Evolutionary conservation across 1,140 invertebrate species (phyloP).

Genomic region (Heterodera schachtii): DNA sequence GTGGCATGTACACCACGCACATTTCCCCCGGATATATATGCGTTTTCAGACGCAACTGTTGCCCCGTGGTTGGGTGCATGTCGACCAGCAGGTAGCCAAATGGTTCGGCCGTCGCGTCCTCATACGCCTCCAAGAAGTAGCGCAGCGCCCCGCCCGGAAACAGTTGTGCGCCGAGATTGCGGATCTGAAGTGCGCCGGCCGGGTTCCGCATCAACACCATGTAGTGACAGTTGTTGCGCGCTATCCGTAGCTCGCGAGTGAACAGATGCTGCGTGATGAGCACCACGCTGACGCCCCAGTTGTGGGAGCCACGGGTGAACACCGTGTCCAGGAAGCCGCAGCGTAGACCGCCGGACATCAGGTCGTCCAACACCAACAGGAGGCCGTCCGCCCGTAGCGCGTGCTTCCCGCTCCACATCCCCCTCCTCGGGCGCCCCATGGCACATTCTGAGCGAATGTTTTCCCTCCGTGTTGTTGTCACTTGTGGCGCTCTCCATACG

Average conservation of each 20-base stretch:
- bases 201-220: constrained; percentile 41
- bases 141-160: constrained; percentile 11
- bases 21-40: constrained; percentile 36
- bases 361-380: neutral
- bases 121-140: constrained; percentile 36
- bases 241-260: constrained; percentile 31
- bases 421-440: neutral
- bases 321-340: constrained; percentile 18
- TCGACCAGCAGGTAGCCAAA: constrained; percentile 35
- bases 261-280: constrained; percentile 21
- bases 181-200: constrained; percentile 37
- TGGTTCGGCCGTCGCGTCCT: constrained; percentile 30
- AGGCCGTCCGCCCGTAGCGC: neutral
- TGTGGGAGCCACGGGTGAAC: neutral
- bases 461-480: neutral
- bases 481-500: neutral
- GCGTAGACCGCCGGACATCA: neutral
- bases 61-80: constrained; percentile 32
- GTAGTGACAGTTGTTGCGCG: constrained; percentile 36
- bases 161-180: constrained; percentile 22
- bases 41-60: constrained; percentile 13
- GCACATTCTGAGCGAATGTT: neutral
- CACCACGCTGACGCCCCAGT: neutral
- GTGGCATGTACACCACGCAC: neutral
- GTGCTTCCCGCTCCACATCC: neutral